Percentiles rank a stretch among this genome's conserved stretches.
These are phyloP conservation scores for Eutrigla gurnardus DNA, from an alignment of 2,797 vertebrate species.

Conservation along the genomic window DNA sequence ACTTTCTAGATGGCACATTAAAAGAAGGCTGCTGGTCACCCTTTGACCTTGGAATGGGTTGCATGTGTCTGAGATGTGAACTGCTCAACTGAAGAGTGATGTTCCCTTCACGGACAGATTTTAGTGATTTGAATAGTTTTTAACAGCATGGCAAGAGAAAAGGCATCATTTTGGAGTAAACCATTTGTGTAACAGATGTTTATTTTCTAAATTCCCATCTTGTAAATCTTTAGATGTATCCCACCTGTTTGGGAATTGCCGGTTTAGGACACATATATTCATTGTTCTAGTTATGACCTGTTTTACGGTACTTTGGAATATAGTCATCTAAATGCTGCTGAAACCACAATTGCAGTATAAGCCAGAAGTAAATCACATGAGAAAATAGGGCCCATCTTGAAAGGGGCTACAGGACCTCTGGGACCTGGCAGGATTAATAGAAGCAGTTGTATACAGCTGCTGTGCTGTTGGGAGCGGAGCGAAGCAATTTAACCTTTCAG, in stretches of 20 bases:
- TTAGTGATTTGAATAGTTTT: neutral
- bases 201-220: neutral
- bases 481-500: conserved; percentile 26
- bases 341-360: neutral
- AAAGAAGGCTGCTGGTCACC: neutral
- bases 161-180: neutral
- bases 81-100: neutral
- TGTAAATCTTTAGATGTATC: neutral
- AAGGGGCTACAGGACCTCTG: conserved; percentile 1
- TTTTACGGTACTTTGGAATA: neutral
- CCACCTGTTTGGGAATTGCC: neutral
- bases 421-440: neutral
- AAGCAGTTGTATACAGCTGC: conserved; percentile 33
- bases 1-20: neutral
- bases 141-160: neutral
- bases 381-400: conserved; percentile 2
- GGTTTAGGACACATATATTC: neutral
- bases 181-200: neutral
- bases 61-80: neutral
- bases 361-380: conserved; percentile 6
- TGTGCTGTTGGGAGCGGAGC: conserved; percentile 19
- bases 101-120: neutral
- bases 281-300: neutral
- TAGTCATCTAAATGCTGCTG: neutral
- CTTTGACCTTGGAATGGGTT: neutral